These are phyloP conservation scores for Drosophila ohnishii DNA, from an alignment of 1,140 invertebrate species.

Conservation along the genomic window DNA sequence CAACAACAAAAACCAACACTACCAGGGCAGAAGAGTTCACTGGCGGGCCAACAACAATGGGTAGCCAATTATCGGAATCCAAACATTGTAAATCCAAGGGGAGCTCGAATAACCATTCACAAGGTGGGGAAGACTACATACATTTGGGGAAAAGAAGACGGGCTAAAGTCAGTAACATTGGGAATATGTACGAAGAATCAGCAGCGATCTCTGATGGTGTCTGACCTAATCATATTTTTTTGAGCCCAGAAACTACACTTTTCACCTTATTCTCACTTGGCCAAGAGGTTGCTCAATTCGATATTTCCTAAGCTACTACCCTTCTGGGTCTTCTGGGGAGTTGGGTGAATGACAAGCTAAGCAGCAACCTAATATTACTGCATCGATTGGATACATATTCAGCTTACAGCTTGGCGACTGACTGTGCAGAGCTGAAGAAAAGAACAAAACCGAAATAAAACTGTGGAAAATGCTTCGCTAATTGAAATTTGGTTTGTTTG, in stretches of 20 bases:
- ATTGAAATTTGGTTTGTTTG: slow-evolving; percentile 58
- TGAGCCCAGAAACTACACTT: neutral
- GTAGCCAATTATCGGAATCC: slow-evolving; percentile 60
- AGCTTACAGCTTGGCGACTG: slow-evolving; percentile 14
- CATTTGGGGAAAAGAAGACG: neutral
- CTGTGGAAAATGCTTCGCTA: slow-evolving; percentile 64
- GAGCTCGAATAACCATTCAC: neutral
- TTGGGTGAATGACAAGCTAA: slow-evolving; percentile 35
- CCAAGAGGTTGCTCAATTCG: neutral
- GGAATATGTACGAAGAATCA: neutral
- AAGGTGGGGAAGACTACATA: slow-evolving; percentile 1
- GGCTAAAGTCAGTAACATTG: neutral
- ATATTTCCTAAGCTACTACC: neutral
- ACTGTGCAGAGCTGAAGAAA: neutral
- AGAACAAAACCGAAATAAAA: slow-evolving; percentile 25
- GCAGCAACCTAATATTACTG: slow-evolving; percentile 56
- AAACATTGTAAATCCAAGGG: slow-evolving; percentile 35
- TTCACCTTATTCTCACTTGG: neutral
- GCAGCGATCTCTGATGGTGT: neutral
- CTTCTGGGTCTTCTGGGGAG: slow-evolving; percentile 2
- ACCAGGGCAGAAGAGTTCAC: slow-evolving; percentile 33
- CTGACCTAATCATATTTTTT: neutral
- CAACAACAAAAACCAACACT: slow-evolving; percentile 23
- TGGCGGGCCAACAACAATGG: slow-evolving; percentile 42
- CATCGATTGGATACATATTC: slow-evolving; percentile 27